A percentile compares a stretch with the other conserved stretches of the same genome.
Conservation (phyloP, 1,140 invertebrate species). For the Drosophila prosaltans region DNA sequence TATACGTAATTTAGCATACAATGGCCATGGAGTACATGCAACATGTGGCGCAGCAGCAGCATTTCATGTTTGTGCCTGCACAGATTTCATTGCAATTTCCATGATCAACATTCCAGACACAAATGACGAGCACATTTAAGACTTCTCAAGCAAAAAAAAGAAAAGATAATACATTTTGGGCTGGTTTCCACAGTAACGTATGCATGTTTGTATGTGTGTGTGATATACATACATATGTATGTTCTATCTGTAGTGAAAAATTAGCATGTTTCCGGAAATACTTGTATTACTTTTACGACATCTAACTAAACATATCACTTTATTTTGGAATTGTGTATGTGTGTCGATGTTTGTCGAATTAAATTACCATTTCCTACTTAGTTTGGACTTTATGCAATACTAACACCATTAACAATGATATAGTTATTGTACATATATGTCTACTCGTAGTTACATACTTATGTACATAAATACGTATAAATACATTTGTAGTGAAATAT, state of each 20-base stretch:
- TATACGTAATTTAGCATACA: slow-evolving; percentile 78
- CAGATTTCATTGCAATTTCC: slow-evolving; percentile 57
- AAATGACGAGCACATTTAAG: slow-evolving; percentile 48
- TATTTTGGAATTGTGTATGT: no score
- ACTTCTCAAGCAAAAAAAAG: background rate
- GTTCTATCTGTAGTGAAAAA: no score
- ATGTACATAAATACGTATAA: slow-evolving; percentile 31
- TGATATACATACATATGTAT: no score
- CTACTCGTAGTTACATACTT: slow-evolving; percentile 5
- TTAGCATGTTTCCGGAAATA: no score
- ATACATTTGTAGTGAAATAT: background rate
- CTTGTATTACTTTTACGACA: no score
- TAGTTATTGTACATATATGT: slow-evolving; percentile 8
- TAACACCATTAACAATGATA: slow-evolving; percentile 9
- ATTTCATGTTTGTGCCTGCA: slow-evolving; percentile 59
- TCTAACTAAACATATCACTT: no score
- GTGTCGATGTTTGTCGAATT: background rate
- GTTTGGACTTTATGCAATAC: slow-evolving; percentile 34
- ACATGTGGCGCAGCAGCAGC: slow-evolving; percentile 57
- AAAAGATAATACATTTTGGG: background rate
- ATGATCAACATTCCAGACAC: slow-evolving; percentile 40
- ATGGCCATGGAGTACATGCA: slow-evolving; percentile 64
- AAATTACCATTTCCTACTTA: background rate
- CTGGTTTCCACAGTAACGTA: background rate
- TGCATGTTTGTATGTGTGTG: background rate